Base-by-base conservation (phyloP, 2,888 invertebrate species). In the Amphipyra tragopoginis region DNA sequence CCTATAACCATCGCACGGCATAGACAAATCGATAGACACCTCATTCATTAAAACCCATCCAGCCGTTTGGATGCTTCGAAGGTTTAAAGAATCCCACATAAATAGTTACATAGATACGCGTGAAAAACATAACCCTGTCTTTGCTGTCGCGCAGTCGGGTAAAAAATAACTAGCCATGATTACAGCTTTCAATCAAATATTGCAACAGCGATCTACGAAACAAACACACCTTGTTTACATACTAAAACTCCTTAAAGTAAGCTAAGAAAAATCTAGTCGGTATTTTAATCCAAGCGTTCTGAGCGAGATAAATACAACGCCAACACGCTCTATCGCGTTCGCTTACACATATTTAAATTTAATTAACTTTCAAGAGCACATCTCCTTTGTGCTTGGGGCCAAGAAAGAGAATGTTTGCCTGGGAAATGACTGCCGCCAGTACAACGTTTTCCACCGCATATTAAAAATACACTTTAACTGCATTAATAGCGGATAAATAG, bases 311-410 rank as follows among this genome's bases (percentile, higher is more conserved):
- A 80, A 75, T 68, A 82, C 81, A 81, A 82, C 80, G 80, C 69
- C 59, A 55, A 72, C 62, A 62, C 70, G 62, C 65, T 64, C 70
- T 78, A 74, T 76, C 75, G 66, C 70, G 65, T 71, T 75, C 52
- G 43, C 66, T 75, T 75, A 74, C 75, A 75, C 86, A 87, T 87
- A 89, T 91, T 90, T 86, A 84, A 88, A 90, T 90, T 91, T 93
- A 92, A 93, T 93, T 93, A 93, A 92, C 89, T 91, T 88, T 88
- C 84, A 88, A 84, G 82, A 81, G 85, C 87, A 88, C 83, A 87
- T 88, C 87, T 82, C 83, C 86, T 92, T 92, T 92, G 88, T 91
- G 83, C 81, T 66, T 59, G 50, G 59, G 75, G 77, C 78, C 68
- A 84, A 87, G 86, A 83, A 88, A 86, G 81, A 76, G 80, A 85